Conservation (phyloP, 2,888 invertebrate genomes). For the Entomobrya proxima region DNA sequence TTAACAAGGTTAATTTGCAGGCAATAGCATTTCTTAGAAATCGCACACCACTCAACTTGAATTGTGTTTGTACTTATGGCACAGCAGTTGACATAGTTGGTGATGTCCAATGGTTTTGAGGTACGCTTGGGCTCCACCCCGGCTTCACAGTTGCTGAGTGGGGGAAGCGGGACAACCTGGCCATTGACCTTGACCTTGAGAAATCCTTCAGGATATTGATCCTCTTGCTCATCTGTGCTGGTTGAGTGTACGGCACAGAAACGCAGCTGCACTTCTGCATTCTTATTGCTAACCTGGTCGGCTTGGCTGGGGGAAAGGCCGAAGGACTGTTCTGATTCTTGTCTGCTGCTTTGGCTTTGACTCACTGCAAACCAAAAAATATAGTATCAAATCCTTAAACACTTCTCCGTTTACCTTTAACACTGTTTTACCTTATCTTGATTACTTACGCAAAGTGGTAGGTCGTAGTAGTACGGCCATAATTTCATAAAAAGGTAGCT, state of each 20-base stretch:
- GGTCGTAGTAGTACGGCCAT: slow-evolving; percentile 92
- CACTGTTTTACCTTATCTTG: not conserved
- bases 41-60: slow-evolving; percentile 93
- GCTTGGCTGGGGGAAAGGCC: slow-evolving; percentile 95
- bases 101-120: slow-evolving; percentile 96
- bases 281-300: slow-evolving; percentile 90
- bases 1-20: slow-evolving; percentile 91
- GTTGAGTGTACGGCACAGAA: slow-evolving; percentile 94
- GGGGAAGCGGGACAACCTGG: slow-evolving; percentile 92
- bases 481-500: slow-evolving; percentile 94
- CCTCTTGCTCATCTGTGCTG: slow-evolving; percentile 92
- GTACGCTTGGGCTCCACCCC: slow-evolving; percentile 98
- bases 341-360: slow-evolving; percentile 80
- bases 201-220: slow-evolving; percentile 94
- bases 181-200: slow-evolving; percentile 95
- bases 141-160: slow-evolving; percentile 96
- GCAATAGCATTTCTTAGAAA: slow-evolving; percentile 86
- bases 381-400: not conserved
- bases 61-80: slow-evolving; percentile 91
- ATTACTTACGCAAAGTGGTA: slow-evolving; percentile 84
- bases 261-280: slow-evolving; percentile 88
- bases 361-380: slow-evolving; percentile 32
- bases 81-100: slow-evolving; percentile 89
- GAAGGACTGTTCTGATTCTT: slow-evolving; percentile 91
- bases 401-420: not conserved